Conservation (phyloP, 2,113 vertebrate genomes). For the Leiothrix lutea region DNA sequence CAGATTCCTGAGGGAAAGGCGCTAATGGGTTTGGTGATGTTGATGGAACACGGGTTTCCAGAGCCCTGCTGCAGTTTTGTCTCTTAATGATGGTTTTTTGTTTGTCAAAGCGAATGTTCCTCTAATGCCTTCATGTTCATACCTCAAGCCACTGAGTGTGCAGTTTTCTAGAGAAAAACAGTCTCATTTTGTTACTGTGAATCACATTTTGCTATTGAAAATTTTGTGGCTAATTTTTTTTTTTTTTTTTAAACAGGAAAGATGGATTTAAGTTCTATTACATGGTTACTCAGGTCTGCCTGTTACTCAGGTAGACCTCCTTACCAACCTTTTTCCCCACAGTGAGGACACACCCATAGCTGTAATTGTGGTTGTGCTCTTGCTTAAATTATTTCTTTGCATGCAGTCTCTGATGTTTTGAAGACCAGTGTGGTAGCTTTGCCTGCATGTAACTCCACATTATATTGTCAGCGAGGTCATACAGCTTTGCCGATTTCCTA, state of each 20-base stretch:
- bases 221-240: not conserved
- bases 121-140: not conserved
- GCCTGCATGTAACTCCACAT: not conserved
- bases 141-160: not conserved
- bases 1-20: not conserved
- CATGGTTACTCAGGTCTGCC: no score
- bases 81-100: not conserved
- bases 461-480: fast-evolving
- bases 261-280: not conserved
- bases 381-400: not conserved
- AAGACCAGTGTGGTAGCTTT: fast-evolving
- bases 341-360: not conserved
- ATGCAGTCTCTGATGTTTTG: not conserved
- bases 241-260: not conserved
- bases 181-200: not conserved
- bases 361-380: not conserved
- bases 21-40: not conserved
- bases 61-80: not conserved
- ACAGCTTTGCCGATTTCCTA: not conserved
- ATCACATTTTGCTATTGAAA: not conserved
- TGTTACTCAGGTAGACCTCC: not conserved
- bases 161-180: not conserved
- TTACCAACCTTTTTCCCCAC: not conserved
- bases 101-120: not conserved
- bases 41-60: not conserved